phyloP scores from a whole-genome alignment of 1,140 invertebrate species.

The Drosophila funebris region DNA sequence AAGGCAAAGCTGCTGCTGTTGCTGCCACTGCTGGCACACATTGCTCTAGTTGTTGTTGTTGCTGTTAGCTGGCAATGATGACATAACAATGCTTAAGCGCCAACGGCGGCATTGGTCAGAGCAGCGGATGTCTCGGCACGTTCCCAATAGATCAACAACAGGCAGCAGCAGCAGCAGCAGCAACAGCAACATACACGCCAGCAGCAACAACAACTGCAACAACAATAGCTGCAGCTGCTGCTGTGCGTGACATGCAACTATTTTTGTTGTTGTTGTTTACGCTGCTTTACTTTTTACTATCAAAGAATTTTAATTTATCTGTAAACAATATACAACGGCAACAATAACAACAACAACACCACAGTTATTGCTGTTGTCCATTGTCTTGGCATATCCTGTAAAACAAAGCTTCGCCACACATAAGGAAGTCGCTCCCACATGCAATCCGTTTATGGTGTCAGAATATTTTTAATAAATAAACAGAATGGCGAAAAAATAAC shows the following conservation, averaged over 20 bases:
- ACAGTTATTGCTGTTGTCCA: conserved; percentile 25
- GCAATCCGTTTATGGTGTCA: not conserved
- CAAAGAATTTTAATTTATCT: conserved; percentile 80
- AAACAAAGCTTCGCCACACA: conserved; percentile 21
- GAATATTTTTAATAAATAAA: not conserved
- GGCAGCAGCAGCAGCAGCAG: conserved; percentile 25
- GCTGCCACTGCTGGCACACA: not conserved
- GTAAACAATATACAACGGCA: conserved; percentile 65
- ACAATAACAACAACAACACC: not conserved
- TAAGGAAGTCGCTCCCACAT: not conserved
- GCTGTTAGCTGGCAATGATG: conserved; percentile 70
- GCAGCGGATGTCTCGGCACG: conserved; percentile 73
- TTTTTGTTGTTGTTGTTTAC: conserved; percentile 33
- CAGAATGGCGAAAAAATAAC: not conserved
- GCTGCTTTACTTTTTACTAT: conserved; percentile 66
- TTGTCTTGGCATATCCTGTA: conserved; percentile 40
- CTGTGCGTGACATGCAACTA: conserved; percentile 56
- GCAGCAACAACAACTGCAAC: conserved; percentile 22
- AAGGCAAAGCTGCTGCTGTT: conserved; percentile 9
- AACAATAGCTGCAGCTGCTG: conserved; percentile 27
- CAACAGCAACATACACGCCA: conserved; percentile 19
- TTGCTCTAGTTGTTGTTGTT: conserved; percentile 33
- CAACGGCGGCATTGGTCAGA: conserved; percentile 65
- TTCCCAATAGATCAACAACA: conserved; percentile 78
- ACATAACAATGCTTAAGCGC: conserved; percentile 81